Evolutionary conservation across 2,888 invertebrate genomes (phyloP), one percentile per base, ranked within the genome.

Genomic region (Caenorhabditis sulstoni): DNA sequence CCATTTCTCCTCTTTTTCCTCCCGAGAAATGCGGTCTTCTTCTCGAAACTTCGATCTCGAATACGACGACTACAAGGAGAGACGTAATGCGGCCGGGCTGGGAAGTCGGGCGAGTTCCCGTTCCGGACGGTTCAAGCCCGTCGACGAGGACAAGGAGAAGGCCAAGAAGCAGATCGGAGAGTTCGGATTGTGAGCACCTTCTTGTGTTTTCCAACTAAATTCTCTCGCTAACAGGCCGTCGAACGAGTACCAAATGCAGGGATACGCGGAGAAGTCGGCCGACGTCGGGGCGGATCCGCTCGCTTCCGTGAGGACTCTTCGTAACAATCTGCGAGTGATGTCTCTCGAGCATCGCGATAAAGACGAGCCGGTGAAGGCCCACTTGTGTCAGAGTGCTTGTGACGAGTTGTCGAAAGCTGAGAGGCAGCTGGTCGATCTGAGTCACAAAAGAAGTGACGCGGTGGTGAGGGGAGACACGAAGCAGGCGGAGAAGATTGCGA

Each of bases 211-310:
- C n/a, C n/a, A n/a, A 8, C 2, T 9, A 22, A 18, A 9, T 20
- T 37, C 1, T 3, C 23, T 75, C 76, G 12, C 29, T 3, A 29
- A 7, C 71, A 85, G 85, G 35, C 80, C 81, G 2, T 68, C 71
- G 39, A 85, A 77, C 39, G 73, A 73, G 29, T 85, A 85, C 44
- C 61, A 67, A 70, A 75, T 79, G 66, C 81, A 82, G 62, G 83
- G 85, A 9, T 83, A 81, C 61, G 18, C 37, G 3, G 79, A 82
- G 37, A 61, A 64, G 9, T 44, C 41, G 9, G 62, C 83, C 0
- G 77, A 82, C 50, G 65, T 87, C 7, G 87, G 87, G n/a, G 79
- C 84, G 9, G 87, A 87, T 74, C 80, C 87, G 0, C 52, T 87
- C 9, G 84, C 79, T 11, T 76, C 84, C 11, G 80, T 87, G 12